Percentiles rank a stretch among this genome's conserved stretches.
These are phyloP conservation scores for Drosophila paracracens DNA, from an alignment of 2,888 invertebrate species.

Conservation along the genomic window DNA sequence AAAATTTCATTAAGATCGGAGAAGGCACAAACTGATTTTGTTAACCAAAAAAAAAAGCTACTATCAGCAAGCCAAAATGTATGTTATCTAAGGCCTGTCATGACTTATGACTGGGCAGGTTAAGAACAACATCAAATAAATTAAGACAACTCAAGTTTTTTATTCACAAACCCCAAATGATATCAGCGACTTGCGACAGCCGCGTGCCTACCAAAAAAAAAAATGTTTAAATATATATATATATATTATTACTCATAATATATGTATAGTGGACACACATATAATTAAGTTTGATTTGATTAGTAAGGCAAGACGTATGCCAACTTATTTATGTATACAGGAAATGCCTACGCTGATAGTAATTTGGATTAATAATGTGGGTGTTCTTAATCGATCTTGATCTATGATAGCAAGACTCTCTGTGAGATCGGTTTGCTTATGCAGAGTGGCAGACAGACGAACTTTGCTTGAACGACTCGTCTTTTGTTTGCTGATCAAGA, in stretches of 20 bases:
- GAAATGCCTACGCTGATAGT: neutral
- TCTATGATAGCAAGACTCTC: neutral
- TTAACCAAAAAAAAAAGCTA: neutral
- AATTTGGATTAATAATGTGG: neutral
- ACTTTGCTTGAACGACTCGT: neutral
- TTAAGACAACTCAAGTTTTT: neutral
- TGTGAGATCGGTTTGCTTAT: neutral
- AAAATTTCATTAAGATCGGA: neutral
- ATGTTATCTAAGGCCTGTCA: neutral
- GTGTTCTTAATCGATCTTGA: neutral
- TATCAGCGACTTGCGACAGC: neutral
- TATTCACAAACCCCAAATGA: neutral
- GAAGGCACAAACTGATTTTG: neutral
- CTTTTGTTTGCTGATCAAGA: neutral
- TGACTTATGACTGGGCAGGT: neutral
- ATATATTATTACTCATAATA: neutral
- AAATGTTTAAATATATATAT: neutral
- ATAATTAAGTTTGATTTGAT: neutral
- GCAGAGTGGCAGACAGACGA: neutral
- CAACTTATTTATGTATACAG: neutral
- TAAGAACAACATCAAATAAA: neutral
- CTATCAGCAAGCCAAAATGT: neutral
- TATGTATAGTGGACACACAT: neutral
- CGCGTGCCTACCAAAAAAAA: neutral
- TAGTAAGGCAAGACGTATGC: neutral